Evolutionary conservation across 1,140 invertebrate species (phyloP), one percentile per base, ranked within the genome.

Genomic region (Belonocnema kinseyi): DNA sequence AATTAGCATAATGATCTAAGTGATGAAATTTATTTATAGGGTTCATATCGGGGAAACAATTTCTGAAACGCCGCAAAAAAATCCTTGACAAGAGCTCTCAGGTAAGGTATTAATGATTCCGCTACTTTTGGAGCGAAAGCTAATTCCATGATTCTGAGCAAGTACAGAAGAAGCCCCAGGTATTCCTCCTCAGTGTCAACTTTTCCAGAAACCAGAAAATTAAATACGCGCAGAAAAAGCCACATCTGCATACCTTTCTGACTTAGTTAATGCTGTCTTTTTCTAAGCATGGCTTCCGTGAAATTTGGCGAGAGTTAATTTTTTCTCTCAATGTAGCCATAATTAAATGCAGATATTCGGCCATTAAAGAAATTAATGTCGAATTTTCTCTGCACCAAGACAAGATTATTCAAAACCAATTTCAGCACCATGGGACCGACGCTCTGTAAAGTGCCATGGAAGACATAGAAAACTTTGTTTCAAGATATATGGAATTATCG

Each of bases 281-380:
- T n/a, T n/a, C n/a, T n/a, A n/a, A n/a, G n/a, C n/a, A 80, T 78
- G 16, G 40, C 1, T 58, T 72, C 72, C n/a, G 79, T 78, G 50
- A 83, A 84, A 78, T 84, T 84, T 7, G 77, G 74, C 33, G 81
- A 83, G 26, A 83, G 84, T 46, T 85, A 84, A 26, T 82, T 10
- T 17, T 12, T 75, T 5, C 54, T 79, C 70, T 85, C 83, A 2
- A 76, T 21, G 50, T 66, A 78, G 21, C 84, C 83, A 73, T 81
- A 84, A 50, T 82, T 61, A 58, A 85, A 84, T 7, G 74, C 72
- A 50, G 52, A 12, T 33, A 82, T 77, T 75, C 26, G 76, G 13
- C n/a, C 50, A 82, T 82, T 82, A 14, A 82, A 77, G 71, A 72
- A 75, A 5, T 72, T n/a, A 66, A 13, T n/a, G 21, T 21, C 53